A percentile compares a stretch with the other conserved stretches of the same genome.
Conservation (phyloP, 1,140 invertebrate species). For the Arion vulgaris region DNA sequence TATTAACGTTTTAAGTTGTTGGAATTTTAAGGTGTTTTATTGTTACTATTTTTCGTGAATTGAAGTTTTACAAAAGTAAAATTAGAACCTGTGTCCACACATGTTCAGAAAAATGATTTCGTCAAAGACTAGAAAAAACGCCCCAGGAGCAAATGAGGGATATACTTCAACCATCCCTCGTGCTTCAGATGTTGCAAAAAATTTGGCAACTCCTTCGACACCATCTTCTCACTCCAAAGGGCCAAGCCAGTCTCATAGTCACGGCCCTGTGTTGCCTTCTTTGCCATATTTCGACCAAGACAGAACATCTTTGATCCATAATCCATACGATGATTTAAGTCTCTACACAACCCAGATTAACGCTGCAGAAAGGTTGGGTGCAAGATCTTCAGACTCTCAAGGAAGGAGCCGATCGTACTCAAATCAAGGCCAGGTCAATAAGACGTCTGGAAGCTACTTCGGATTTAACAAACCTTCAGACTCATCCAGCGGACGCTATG, state of each 20-base stretch:
- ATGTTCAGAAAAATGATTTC: conserved; percentile 19
- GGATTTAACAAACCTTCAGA: conserved; percentile 16
- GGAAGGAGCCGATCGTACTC: background rate
- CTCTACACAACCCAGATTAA: conserved; percentile 30
- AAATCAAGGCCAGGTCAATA: background rate
- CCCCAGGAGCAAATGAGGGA: background rate
- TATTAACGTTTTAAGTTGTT: too few species aligned
- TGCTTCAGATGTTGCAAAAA: conserved; percentile 21
- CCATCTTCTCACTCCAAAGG: background rate
- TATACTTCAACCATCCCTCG: background rate
- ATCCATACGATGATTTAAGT: conserved; percentile 30
- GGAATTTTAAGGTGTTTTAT: too few species aligned
- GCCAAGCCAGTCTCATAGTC: background rate
- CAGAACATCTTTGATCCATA: background rate
- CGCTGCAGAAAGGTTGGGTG: background rate
- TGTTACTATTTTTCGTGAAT: background rate
- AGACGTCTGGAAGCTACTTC: background rate
- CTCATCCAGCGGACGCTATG: background rate
- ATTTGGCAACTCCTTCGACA: conserved; percentile 6
- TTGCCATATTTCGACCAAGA: background rate
- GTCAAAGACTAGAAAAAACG: conserved; percentile 5
- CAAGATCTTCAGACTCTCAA: background rate
- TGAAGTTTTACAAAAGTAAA: background rate
- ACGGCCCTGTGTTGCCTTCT: background rate
- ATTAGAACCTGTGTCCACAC: background rate